Percentiles rank a stretch among this genome's conserved stretches.
Evolutionary conservation across 2,888 invertebrate species (phyloP).

Genomic region (Pristionchus fissidentatus): DNA sequence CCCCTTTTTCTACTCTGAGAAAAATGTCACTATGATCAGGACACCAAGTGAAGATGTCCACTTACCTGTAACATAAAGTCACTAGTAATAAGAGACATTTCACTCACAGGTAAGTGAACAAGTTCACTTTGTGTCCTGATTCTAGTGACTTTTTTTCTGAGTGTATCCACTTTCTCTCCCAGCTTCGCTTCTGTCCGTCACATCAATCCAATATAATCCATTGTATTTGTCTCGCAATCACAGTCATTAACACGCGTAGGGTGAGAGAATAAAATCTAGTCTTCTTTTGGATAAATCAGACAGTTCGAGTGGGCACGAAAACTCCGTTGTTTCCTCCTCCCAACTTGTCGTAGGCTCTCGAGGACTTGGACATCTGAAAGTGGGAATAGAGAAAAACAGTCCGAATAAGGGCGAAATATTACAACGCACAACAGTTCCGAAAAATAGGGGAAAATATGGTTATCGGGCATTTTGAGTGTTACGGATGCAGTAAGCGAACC

Average conservation of each 20-base stretch:
- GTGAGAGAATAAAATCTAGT: slow-evolving; percentile 36
- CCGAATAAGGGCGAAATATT: neutral
- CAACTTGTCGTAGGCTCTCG: slow-evolving; percentile 4
- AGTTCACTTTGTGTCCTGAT: too few species aligned
- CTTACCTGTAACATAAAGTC: too few species aligned
- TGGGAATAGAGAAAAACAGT: neutral
- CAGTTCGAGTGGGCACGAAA: slow-evolving; percentile 1
- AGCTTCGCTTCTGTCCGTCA: slow-evolving; percentile 29
- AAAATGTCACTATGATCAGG: too few species aligned
- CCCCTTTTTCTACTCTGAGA: too few species aligned
- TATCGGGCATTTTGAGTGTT: too few species aligned
- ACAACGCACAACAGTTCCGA: too few species aligned
- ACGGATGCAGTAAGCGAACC: too few species aligned
- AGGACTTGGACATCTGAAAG: neutral
- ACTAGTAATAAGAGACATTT: too few species aligned
- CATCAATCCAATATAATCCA: slow-evolving; percentile 1
- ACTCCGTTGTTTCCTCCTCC: neutral
- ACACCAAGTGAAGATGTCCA: too few species aligned
- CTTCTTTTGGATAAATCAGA: neutral
- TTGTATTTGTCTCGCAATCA: neutral
- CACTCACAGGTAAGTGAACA: too few species aligned
- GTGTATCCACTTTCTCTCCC: neutral
- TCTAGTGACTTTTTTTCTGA: too few species aligned
- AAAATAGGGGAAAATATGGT: too few species aligned
- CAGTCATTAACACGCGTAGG: slow-evolving; percentile 31